Conservation (phyloP, 2,888 invertebrate species). For the Oscheius sp. region DNA sequence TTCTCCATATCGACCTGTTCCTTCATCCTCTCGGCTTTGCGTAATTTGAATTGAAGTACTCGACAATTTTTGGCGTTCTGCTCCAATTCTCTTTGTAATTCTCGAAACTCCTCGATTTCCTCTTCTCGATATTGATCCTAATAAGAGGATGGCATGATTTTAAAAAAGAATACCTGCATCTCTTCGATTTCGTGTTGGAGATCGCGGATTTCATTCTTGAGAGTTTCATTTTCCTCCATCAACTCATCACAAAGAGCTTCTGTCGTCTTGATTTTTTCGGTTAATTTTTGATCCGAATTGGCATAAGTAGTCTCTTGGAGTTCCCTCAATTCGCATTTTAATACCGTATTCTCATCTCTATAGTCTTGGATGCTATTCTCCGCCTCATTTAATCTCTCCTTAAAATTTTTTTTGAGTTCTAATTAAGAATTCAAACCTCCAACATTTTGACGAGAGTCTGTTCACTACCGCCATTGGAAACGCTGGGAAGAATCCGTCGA, state of each 20-base stretch:
- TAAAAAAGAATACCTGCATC: conserved; percentile 78
- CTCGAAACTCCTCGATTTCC: conserved; percentile 93
- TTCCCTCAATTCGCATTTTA: conserved; percentile 80
- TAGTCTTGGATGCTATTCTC: conserved; percentile 65
- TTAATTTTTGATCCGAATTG: conserved; percentile 78
- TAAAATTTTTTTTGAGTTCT: conserved; percentile 28
- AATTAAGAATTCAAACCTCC: conserved; percentile 35
- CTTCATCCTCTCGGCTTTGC: conserved; percentile 85
- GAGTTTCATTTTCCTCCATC: conserved; percentile 77
- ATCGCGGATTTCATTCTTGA: conserved; percentile 83
- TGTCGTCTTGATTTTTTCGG: conserved; percentile 85
- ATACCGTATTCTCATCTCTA: conserved; percentile 81
- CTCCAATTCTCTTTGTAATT: conserved; percentile 91
- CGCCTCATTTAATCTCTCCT: conserved; percentile 58
- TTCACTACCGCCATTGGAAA: conserved; percentile 14
- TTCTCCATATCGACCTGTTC: conserved; percentile 83
- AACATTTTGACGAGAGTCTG: conserved; percentile 36
- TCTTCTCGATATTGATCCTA: conserved; percentile 81
- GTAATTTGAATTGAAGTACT: conserved; percentile 93
- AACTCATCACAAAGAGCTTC: conserved; percentile 90
- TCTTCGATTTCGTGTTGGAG: conserved; percentile 98
- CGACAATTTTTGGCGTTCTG: conserved; percentile 97
- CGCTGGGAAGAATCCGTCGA: background rate
- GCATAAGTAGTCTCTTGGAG: conserved; percentile 71
- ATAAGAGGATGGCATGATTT: background rate